Conservation (phyloP, 2,797 vertebrate species). For the Limosa lapponica region DNA sequence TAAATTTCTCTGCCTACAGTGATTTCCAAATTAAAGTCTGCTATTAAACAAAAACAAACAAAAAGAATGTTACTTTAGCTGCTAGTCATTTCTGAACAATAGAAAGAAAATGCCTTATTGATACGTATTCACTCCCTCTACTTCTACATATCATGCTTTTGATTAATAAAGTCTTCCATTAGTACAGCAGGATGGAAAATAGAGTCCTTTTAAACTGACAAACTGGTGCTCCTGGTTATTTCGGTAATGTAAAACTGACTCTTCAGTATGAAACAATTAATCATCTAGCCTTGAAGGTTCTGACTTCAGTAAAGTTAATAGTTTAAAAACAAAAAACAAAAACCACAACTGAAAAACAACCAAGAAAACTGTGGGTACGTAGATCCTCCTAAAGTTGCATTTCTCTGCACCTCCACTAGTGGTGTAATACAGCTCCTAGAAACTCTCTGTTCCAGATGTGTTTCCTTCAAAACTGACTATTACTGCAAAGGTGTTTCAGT, state of each 20-base stretch:
- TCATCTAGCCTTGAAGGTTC: not conserved
- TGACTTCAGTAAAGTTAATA: not conserved
- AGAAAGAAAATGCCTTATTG: not conserved
- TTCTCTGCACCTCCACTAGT: not conserved
- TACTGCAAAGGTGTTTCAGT: not conserved
- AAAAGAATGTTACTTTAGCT: not conserved
- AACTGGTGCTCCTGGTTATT: not conserved
- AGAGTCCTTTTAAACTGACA: not conserved
- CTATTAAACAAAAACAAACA: not conserved
- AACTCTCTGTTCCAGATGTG: not conserved
- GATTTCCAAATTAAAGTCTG: not conserved
- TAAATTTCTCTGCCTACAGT: not conserved
- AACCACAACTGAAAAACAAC: rapidly evolving
- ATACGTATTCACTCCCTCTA: not conserved
- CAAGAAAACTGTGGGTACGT: not conserved
- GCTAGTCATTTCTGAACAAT: not conserved
- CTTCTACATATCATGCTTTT: not conserved
- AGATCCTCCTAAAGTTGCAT: not conserved
- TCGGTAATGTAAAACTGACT: not conserved
- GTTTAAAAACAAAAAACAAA: not conserved
- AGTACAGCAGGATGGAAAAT: not conserved
- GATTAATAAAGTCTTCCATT: not conserved
- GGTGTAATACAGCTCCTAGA: not conserved
- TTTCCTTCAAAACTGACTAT: not conserved
- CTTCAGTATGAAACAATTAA: not conserved